These are phyloP conservation scores for Griposia aprilina DNA, from an alignment of 2,888 invertebrate species.

Conservation along the genomic window DNA sequence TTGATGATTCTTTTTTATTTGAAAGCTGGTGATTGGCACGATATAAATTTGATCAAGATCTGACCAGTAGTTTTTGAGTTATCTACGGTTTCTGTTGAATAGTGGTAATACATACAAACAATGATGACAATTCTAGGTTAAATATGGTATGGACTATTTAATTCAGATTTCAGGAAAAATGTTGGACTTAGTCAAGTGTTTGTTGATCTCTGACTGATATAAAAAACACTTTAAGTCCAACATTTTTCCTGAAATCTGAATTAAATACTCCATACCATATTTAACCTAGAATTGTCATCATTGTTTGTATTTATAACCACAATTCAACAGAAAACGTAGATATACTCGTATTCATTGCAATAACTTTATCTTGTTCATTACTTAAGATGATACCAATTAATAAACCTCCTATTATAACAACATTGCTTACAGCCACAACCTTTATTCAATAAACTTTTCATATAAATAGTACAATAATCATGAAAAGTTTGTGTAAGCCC, in stretches of 20 bases:
- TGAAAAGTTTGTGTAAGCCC: conserved; percentile 53
- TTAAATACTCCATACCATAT: neutral
- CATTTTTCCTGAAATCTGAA: neutral
- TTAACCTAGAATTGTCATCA: neutral
- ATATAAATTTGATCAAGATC: no score
- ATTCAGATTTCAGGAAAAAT: no score
- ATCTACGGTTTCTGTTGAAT: no score
- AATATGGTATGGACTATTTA: no score
- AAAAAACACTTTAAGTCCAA: no score
- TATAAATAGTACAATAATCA: conserved; percentile 56
- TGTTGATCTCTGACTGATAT: no score
- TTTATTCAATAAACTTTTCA: conserved; percentile 56
- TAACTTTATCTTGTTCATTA: neutral
- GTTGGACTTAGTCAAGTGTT: no score
- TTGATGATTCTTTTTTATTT: no score
- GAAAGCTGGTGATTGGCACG: no score
- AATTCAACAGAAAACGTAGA: neutral
- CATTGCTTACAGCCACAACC: conserved; percentile 18
- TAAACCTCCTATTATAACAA: conserved; percentile 1
- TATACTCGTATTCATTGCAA: neutral
- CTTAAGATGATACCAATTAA: neutral
- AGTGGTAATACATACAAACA: no score
- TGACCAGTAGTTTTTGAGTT: no score
- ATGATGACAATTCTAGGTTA: no score
- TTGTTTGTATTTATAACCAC: neutral